These are phyloP conservation scores for Drosophila melanica DNA, from an alignment of 1,140 invertebrate genomes.

Conservation along the genomic window DNA sequence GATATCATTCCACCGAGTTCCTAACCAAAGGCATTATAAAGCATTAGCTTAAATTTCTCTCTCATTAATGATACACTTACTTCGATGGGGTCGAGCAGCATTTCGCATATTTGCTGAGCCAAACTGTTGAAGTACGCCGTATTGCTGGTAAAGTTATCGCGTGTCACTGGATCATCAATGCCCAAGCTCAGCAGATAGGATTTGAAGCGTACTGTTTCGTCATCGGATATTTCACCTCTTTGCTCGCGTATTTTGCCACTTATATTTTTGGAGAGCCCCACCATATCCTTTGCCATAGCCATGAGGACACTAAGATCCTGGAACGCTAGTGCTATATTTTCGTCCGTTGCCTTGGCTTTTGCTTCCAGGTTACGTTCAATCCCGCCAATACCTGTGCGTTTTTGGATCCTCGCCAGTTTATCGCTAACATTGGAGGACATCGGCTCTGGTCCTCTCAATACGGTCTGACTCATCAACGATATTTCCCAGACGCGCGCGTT, in stretches of 20 bases:
- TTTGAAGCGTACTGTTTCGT: constrained; percentile 98
- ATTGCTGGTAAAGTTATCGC: constrained; percentile 93
- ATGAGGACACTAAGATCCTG: constrained; percentile 97
- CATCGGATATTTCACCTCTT: constrained; percentile 98
- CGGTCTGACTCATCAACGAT: constrained; percentile 50
- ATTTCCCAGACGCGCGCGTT: constrained; percentile 87
- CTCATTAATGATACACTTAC: constrained; percentile 83
- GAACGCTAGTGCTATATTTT: constrained; percentile 96
- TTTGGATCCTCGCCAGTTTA: constrained; percentile 85
- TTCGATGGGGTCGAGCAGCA: constrained; percentile 92
- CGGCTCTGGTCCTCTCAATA: constrained; percentile 50
- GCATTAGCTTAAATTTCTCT: not conserved
- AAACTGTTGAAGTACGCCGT: constrained; percentile 94
- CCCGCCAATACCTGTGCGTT: constrained; percentile 95
- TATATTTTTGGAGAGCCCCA: constrained; percentile 95
- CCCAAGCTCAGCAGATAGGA: constrained; percentile 98
- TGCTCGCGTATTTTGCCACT: constrained; percentile 96
- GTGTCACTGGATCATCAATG: constrained; percentile 98
- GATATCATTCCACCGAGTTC: constrained; percentile 98
- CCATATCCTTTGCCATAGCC: constrained; percentile 99
- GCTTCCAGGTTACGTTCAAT: constrained; percentile 97
- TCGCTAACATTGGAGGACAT: constrained; percentile 83
- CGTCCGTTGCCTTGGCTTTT: constrained; percentile 94
- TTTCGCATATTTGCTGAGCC: constrained; percentile 93
- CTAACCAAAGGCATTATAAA: constrained; percentile 84